A percentile compares a stretch with the other conserved stretches of the same genome.
Conservation (phyloP, 2,113 vertebrate genomes). For the Tetraodon nigroviridis region DNA sequence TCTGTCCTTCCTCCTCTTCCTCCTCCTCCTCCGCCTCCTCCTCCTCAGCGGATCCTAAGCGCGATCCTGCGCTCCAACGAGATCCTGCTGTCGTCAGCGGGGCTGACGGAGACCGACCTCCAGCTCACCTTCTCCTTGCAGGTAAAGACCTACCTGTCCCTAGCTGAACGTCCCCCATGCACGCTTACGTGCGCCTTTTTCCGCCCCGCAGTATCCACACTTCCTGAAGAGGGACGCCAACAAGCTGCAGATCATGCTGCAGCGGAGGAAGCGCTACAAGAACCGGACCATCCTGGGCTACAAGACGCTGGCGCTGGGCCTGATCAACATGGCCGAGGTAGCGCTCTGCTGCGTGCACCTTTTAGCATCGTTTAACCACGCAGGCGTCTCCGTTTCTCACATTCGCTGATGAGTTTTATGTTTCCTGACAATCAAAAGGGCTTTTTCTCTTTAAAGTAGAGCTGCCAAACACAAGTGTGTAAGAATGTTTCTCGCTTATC, state of each 20-base stretch:
- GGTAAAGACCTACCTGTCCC: slow-evolving; percentile 61
- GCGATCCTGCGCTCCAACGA: slow-evolving; percentile 91
- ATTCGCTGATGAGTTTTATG: too few relatives aligned
- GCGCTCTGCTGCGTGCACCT: neutral
- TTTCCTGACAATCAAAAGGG: too few relatives aligned
- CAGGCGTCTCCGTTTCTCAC: neutral
- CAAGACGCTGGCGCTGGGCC: slow-evolving; percentile 86
- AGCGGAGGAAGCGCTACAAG: slow-evolving; percentile 88
- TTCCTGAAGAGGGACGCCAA: slow-evolving; percentile 91
- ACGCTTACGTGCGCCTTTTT: neutral
- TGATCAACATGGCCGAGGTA: slow-evolving; percentile 95
- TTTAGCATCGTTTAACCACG: too few relatives aligned
- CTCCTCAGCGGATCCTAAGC: slow-evolving; percentile 84
- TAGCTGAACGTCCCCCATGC: too few relatives aligned
- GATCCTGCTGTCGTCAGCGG: slow-evolving; percentile 82
- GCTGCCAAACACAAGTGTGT: too few relatives aligned
- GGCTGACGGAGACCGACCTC: slow-evolving; percentile 85
- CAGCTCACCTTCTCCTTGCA: slow-evolving; percentile 90
- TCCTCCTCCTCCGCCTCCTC: neutral
- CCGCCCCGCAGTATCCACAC: slow-evolving; percentile 82
- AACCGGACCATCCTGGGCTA: slow-evolving; percentile 92
- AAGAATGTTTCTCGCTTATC: too few relatives aligned
- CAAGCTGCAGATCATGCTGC: slow-evolving; percentile 90
- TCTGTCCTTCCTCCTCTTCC: neutral
- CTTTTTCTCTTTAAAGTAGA: too few relatives aligned